Percentiles rank a stretch among this genome's conserved stretches.
phyloP scores from a whole-genome alignment of 64 coral and sea anemone genomes.

The Pocillopora verrucosa region DNA sequence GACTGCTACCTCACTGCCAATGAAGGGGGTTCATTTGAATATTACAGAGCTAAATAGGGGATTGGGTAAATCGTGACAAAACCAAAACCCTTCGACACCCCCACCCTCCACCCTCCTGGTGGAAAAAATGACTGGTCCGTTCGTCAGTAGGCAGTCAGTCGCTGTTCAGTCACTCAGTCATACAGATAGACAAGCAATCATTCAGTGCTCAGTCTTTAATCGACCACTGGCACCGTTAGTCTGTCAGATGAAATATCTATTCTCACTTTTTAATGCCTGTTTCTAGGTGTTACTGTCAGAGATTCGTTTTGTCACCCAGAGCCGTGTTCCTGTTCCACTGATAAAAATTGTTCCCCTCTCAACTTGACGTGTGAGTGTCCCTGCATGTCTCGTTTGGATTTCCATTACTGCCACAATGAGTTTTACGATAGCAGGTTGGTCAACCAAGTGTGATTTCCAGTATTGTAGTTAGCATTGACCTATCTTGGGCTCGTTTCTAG shows the following conservation, averaged over 20 bases:
- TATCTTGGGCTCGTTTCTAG: too few relatives aligned
- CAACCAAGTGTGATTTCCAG: too few relatives aligned
- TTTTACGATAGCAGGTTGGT: constrained; percentile 44
- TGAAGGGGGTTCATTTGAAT: too few relatives aligned
- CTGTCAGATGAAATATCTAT: too few relatives aligned
- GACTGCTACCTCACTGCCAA: too few relatives aligned
- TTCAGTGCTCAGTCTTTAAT: not conserved
- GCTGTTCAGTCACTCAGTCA: not conserved
- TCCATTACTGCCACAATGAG: constrained; percentile 16
- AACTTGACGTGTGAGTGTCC: constrained; percentile 23
- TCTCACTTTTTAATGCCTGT: not conserved
- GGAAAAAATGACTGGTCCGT: too few relatives aligned
- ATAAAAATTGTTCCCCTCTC: not conserved
- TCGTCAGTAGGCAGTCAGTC: not conserved
- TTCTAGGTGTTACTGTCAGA: constrained; percentile 14
- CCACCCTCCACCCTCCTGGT: too few relatives aligned
- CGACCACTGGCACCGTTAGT: not conserved
- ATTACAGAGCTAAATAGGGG: too few relatives aligned
- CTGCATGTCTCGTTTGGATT: constrained; percentile 4
- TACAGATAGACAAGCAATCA: not conserved
- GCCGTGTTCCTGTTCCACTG: not conserved
- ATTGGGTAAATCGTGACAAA: too few relatives aligned
- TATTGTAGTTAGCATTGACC: too few relatives aligned
- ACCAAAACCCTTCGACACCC: too few relatives aligned
- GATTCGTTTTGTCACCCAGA: not conserved